phyloP scores from a whole-genome alignment of 1,140 invertebrate species.

The Subanguina moxae region DNA sequence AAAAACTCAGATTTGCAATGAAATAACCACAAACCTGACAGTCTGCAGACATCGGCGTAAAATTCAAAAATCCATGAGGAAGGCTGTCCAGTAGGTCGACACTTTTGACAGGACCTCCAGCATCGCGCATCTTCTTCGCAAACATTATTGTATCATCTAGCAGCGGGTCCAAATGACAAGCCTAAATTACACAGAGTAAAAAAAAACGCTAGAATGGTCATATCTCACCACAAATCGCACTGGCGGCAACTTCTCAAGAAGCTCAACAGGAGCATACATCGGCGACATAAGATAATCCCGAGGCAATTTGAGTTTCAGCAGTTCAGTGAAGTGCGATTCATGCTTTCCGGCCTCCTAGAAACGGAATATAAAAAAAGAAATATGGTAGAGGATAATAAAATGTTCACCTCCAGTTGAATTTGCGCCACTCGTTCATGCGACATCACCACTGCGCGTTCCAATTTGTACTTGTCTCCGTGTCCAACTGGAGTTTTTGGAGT shows the following conservation, averaged over 20 bases:
- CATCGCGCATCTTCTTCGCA: conserved; percentile 74
- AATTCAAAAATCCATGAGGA: conserved; percentile 94
- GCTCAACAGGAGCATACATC: conserved; percentile 73
- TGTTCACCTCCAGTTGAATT: conserved; percentile 37
- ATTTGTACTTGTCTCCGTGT: conserved; percentile 44
- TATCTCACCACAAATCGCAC: conserved; percentile 34
- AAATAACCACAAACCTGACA: conserved; percentile 72
- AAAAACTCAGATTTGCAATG: conserved; percentile 65
- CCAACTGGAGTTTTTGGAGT: conserved; percentile 35
- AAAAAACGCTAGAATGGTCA: background rate
- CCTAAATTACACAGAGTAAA: conserved; percentile 63
- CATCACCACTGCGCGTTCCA: conserved; percentile 41
- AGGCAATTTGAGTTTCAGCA: conserved; percentile 65
- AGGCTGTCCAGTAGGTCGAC: conserved; percentile 83
- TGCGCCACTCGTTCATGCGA: conserved; percentile 41
- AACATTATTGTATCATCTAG: conserved; percentile 94
- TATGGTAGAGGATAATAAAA: no score
- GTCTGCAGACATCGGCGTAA: conserved; percentile 66
- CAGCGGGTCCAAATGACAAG: conserved; percentile 84
- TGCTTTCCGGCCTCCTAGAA: conserved; percentile 31
- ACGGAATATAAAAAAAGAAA: background rate
- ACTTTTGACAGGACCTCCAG: conserved; percentile 70
- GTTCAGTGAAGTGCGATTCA: conserved; percentile 50
- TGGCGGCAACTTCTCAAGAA: conserved; percentile 72
- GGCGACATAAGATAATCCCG: conserved; percentile 79